Percentiles rank a stretch among this genome's conserved stretches.
Conservation (phyloP, 2,113 vertebrate genomes). For the Ornithorhynchus anatinus region DNA sequence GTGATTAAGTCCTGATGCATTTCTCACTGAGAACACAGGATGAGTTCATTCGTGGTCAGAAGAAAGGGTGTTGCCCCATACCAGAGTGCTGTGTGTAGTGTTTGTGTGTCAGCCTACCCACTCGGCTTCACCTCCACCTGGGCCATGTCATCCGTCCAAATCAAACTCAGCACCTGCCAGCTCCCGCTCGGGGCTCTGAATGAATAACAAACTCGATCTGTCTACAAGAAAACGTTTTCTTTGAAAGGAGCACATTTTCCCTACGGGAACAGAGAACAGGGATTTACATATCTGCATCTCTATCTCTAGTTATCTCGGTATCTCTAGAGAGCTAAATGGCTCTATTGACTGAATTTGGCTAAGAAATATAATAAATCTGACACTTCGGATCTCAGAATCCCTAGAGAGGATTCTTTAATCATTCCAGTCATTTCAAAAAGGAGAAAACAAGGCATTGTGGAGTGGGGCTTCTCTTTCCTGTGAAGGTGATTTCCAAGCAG, state of each 20-base stretch:
- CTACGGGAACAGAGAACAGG: background rate
- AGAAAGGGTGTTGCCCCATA: background rate
- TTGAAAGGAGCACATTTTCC: background rate
- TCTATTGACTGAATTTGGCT: too few relatives aligned
- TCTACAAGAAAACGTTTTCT: background rate
- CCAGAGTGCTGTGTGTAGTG: background rate
- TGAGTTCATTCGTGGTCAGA: background rate
- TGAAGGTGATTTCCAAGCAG: too few relatives aligned
- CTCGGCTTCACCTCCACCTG: background rate
- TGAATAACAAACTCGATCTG: background rate
- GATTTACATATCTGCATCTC: background rate
- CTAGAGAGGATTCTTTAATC: too few relatives aligned
- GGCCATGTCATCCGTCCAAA: background rate
- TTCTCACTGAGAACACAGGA: background rate
- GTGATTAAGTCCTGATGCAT: background rate
- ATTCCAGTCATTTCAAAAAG: too few relatives aligned
- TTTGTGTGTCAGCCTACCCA: background rate
- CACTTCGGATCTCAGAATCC: too few relatives aligned
- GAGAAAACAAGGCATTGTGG: too few relatives aligned
- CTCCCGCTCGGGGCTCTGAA: background rate
- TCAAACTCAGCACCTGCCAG: background rate
- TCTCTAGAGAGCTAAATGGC: too few relatives aligned
- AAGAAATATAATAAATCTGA: too few relatives aligned
- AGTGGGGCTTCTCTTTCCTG: too few relatives aligned
- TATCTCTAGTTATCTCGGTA: background rate